phyloP scores from a whole-genome alignment of 2,113 vertebrate genomes.

The Ursus arctos region DNA sequence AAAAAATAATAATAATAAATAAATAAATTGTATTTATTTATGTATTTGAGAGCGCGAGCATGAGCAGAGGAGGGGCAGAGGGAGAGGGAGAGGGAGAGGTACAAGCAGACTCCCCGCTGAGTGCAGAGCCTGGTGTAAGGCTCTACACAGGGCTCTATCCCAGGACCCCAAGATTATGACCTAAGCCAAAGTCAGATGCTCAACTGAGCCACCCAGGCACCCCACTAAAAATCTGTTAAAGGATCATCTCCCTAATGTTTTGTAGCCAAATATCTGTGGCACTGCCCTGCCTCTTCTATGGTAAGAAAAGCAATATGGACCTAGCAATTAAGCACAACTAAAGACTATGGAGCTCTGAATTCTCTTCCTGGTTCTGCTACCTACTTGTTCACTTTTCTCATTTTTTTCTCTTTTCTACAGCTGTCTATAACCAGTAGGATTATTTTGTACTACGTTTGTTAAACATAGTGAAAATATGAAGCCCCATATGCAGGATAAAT shows the following conservation, averaged over 20 bases:
- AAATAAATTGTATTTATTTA: background rate
- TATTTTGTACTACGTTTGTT: background rate
- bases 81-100: background rate
- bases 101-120: background rate
- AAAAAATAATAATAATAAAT: too few relatives aligned
- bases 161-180: background rate
- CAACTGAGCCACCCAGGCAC: background rate
- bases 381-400: background rate
- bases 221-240: constrained; percentile 15
- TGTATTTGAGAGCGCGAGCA: background rate
- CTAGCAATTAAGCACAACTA: background rate
- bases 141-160: background rate
- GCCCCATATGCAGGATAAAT: background rate
- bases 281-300: background rate
- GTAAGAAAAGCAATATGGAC: background rate
- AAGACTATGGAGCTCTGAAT: background rate
- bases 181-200: background rate
- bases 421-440: background rate
- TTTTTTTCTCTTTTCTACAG: background rate
- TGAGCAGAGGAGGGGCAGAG: background rate
- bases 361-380: background rate
- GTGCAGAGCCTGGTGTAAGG: fast-evolving
- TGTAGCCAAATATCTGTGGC: background rate
- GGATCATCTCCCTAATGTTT: constrained; percentile 4
- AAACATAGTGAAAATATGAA: background rate